These are phyloP conservation scores for Leptodactylus fallax DNA, from an alignment of 2,797 vertebrate genomes.

Conservation along the genomic window DNA sequence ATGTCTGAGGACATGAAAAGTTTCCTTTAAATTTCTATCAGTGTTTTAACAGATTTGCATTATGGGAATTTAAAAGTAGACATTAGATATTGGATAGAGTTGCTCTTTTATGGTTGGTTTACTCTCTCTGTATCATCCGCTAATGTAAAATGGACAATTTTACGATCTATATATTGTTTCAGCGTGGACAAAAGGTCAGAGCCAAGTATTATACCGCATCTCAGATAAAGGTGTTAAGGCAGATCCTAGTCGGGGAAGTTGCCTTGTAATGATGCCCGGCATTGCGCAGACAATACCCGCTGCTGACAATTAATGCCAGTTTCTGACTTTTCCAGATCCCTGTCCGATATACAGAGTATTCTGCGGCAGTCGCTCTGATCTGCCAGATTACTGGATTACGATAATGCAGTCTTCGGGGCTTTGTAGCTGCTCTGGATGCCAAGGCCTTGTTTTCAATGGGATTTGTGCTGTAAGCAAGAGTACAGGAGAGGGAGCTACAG, in stretches of 20 bases:
- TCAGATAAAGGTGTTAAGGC: not conserved
- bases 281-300: not conserved
- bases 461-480: not conserved
- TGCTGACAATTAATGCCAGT: slow-evolving; percentile 39
- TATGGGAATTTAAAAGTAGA: not conserved
- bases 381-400: slow-evolving; percentile 48
- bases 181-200: slow-evolving; percentile 28
- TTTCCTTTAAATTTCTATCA: too few relatives aligned
- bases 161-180: not conserved
- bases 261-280: not conserved
- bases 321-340: slow-evolving; percentile 29
- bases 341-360: not conserved
- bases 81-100: not conserved
- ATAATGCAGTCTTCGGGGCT: slow-evolving; percentile 30
- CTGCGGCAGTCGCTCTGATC: slow-evolving; percentile 17
- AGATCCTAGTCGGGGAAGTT: slow-evolving; percentile 1
- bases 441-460: slow-evolving; percentile 45
- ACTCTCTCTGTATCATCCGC: too few relatives aligned
- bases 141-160: too few relatives aligned
- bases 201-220: not conserved
- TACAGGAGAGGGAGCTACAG: slow-evolving; percentile 38
- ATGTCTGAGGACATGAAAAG: too few relatives aligned
- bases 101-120: not conserved
- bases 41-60: not conserved
- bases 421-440: slow-evolving; percentile 27